These are phyloP conservation scores for Scotopteryx bipunctaria DNA, from an alignment of 2,888 invertebrate genomes.

Conservation along the genomic window DNA sequence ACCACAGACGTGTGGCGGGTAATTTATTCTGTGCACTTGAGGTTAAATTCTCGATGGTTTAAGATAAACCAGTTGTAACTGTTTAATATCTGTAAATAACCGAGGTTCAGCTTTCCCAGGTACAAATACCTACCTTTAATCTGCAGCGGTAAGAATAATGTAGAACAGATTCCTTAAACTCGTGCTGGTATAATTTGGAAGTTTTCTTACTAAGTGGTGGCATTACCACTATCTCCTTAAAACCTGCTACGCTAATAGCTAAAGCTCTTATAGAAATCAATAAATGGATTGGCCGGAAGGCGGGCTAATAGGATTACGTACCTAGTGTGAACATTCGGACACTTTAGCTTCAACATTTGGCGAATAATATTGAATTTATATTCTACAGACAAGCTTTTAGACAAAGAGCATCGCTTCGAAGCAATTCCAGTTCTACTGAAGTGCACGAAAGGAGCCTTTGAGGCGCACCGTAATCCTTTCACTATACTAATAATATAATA, in stretches of 20 bases:
- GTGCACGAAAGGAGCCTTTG: too few relatives aligned
- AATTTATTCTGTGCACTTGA: conserved; percentile 42
- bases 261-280: conserved; percentile 34
- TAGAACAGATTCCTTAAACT: conserved; percentile 21
- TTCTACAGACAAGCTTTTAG: too few relatives aligned
- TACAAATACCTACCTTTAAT: conserved; percentile 24
- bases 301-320: too few relatives aligned
- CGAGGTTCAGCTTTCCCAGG: conserved; percentile 17
- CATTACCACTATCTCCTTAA: conserved; percentile 7
- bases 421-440: too few relatives aligned
- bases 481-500: too few relatives aligned
- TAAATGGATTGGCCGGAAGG: conserved; percentile 32
- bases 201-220: neutral
- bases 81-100: conserved; percentile 35
- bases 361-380: too few relatives aligned
- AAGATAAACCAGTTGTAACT: conserved; percentile 43
- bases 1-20: conserved; percentile 44
- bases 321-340: too few relatives aligned
- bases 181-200: neutral
- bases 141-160: conserved; percentile 25
- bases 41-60: conserved; percentile 43
- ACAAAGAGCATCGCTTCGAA: too few relatives aligned
- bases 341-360: too few relatives aligned
- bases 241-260: conserved; percentile 27
- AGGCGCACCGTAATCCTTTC: too few relatives aligned